Percentiles rank a stretch among this genome's conserved stretches.
Conservation (phyloP, 2,113 vertebrate genomes). For the Rhinolophus ferrumequinum region DNA sequence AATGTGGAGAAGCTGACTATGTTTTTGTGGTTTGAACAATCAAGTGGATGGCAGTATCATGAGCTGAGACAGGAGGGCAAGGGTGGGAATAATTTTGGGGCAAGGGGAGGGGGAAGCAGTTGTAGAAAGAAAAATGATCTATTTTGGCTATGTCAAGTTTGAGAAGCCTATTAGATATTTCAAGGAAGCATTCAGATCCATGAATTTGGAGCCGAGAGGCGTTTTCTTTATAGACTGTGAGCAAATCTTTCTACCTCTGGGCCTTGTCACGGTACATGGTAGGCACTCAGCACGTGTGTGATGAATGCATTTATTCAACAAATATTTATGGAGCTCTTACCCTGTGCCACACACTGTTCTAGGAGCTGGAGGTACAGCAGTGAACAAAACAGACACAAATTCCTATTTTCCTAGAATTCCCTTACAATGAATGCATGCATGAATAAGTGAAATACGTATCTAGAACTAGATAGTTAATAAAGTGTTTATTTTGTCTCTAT, state of each 20-base stretch:
- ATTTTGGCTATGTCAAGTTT: background rate
- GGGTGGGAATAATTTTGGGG: background rate
- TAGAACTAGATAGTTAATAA: background rate
- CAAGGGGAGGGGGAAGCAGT: background rate
- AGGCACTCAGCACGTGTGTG: background rate
- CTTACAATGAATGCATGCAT: background rate
- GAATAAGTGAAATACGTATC: background rate
- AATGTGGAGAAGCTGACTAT: background rate
- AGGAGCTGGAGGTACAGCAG: background rate
- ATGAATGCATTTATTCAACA: background rate
- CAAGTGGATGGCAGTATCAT: background rate
- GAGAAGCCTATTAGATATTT: background rate
- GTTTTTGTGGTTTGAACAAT: background rate
- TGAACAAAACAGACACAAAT: background rate
- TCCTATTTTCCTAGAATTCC: background rate
- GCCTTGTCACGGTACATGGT: background rate
- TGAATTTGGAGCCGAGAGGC: background rate
- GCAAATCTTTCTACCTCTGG: background rate
- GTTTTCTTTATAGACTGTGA: background rate
- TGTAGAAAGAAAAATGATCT: background rate
- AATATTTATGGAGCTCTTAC: background rate
- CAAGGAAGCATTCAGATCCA: background rate
- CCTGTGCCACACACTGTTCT: background rate
- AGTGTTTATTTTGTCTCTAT: background rate
- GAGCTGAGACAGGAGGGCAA: background rate